Evolutionary conservation across 1,140 invertebrate species (phyloP).

Genomic region (Agrilus planipennis): DNA sequence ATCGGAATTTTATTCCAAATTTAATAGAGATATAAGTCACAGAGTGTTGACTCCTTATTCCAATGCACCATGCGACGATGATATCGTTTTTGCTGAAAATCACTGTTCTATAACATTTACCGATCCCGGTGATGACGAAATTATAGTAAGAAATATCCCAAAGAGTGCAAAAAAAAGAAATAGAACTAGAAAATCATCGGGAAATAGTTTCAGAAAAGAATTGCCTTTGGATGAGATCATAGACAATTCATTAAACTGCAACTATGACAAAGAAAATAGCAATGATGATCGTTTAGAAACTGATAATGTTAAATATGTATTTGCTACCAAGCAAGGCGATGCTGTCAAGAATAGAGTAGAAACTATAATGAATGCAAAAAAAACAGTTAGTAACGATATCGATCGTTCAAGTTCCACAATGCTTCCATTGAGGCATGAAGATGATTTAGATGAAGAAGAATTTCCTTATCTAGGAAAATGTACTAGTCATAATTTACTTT

Average conservation of each 20-base stretch:
- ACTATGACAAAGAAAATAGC: slow-evolving; percentile 7
- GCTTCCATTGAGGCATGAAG: slow-evolving; percentile 5
- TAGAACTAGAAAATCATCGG: slow-evolving; percentile 21
- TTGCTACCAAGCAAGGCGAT: not conserved
- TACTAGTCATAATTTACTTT: slow-evolving; percentile 8
- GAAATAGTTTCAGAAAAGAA: slow-evolving; percentile 7
- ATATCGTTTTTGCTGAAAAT: slow-evolving; percentile 37
- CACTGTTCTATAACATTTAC: slow-evolving; percentile 33
- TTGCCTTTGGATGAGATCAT: not conserved
- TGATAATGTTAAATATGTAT: not conserved
- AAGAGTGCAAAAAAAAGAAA: slow-evolving; percentile 34
- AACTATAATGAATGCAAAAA: slow-evolving; percentile 35
- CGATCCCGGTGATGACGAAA: slow-evolving; percentile 23
- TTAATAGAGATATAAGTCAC: slow-evolving; percentile 35
- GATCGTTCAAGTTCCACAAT: slow-evolving; percentile 16
- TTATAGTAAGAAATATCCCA: slow-evolving; percentile 20
- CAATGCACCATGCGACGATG: slow-evolving; percentile 41
- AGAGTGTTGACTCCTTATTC: slow-evolving; percentile 51
- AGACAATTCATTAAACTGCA: slow-evolving; percentile 10
- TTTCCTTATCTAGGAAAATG: slow-evolving; percentile 22
- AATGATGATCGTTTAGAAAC: not conserved
- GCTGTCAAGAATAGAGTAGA: slow-evolving; percentile 37
- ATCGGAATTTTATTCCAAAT: slow-evolving; percentile 46
- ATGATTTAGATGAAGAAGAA: slow-evolving; percentile 2
- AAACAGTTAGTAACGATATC: slow-evolving; percentile 25